Percentiles rank a stretch among this genome's conserved stretches.
Conservation (phyloP, 1,140 invertebrate genomes). For the Onthophagus taurus region DNA sequence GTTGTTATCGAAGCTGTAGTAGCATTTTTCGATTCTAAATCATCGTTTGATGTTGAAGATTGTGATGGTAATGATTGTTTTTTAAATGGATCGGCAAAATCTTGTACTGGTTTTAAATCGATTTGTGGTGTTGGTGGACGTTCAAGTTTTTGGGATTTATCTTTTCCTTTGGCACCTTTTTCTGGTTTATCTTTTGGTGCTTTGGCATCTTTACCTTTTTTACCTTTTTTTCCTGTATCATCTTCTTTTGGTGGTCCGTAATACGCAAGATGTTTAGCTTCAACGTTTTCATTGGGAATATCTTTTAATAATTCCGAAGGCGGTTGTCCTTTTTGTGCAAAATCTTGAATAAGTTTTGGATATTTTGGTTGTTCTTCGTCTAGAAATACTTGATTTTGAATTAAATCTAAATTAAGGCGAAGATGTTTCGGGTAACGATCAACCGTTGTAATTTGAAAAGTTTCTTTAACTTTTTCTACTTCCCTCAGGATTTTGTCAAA, state of each 20-base stretch:
- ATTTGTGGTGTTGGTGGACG: neutral
- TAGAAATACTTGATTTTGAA: neutral
- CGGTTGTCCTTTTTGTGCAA: neutral
- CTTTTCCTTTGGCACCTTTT: neutral
- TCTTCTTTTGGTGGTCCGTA: neutral
- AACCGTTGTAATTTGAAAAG: neutral
- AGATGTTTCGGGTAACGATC: neutral
- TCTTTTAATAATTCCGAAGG: constrained; percentile 2
- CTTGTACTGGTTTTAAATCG: neutral
- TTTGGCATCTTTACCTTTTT: constrained; percentile 3
- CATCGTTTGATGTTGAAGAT: neutral
- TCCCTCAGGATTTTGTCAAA: neutral
- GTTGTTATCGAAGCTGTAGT: neutral
- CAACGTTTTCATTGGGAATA: neutral
- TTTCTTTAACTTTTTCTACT: neutral
- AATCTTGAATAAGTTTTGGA: neutral
- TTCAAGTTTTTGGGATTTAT: neutral
- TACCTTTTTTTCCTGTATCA: neutral
- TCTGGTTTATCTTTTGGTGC: neutral
- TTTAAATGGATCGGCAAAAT: constrained; percentile 4
- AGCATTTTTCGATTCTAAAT: neutral
- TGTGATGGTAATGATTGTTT: neutral
- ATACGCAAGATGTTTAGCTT: neutral
- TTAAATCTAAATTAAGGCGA: neutral
- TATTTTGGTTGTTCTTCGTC: neutral